Evolutionary conservation across 2,113 vertebrate species (phyloP), one percentile per base, ranked within the genome.

Genomic region (Oncorhynchus keta): DNA sequence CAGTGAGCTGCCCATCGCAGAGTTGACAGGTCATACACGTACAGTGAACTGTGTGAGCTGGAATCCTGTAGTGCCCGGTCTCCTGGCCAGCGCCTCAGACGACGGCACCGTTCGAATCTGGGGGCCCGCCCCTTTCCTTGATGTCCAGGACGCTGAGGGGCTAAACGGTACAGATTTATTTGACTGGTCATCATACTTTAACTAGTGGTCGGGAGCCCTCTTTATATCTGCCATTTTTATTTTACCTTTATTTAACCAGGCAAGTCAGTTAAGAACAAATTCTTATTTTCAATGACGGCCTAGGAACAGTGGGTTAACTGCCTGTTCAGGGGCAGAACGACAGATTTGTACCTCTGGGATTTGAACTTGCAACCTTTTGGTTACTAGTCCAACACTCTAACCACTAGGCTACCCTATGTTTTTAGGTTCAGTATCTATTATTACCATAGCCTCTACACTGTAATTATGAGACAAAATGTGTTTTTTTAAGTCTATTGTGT

Each of bases 41-140:
- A 99, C 97, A 4, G 97, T 99, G 32, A 99, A 99, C 85, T 99
- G 97, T 73, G 97, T 99, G 77, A 99, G 96, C 95, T 99, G 97
- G 97, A 99, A 99, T 94, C 97, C 96, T 0, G 93, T 94, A 84
- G 82, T 97, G 74, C 95, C 97, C 1, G 96, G 96, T 76, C 94
- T 99, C 90, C 95, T 99, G 95, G 97, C 97, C 93, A 99, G 97
- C 80, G 97, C 97, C 75, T 99, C 97, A 0, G 97, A 99, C 0
- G 97, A 99, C 3, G 97, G 97, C 84, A 99, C 97, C 35, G 94
- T 99, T 88, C 95, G 97, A 72, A 95, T 99, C 94, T 99, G 97
- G 97, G 97, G 97, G 87, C 97, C 97, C 78, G 95, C 96, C 6
- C 97, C 96, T 80, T 97, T 97, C 73, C 75, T 96, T 92, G 96